Evolutionary conservation across 2,113 vertebrate species (phyloP).

Genomic region (Barnardius zonarius): DNA sequence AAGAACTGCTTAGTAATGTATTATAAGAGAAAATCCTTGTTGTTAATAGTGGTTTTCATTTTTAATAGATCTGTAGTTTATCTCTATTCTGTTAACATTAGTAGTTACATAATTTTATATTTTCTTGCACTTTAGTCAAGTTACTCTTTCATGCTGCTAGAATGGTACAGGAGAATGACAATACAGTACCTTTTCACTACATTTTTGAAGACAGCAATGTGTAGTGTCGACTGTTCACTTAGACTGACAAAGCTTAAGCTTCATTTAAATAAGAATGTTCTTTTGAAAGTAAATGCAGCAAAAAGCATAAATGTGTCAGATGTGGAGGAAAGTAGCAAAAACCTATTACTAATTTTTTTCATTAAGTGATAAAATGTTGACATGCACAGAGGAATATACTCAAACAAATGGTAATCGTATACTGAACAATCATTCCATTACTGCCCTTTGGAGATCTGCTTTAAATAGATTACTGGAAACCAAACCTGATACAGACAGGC

Average conservation of each 20-base stretch:
- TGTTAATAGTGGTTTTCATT: not conserved
- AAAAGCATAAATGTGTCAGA: not conserved
- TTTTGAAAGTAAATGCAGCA: not conserved
- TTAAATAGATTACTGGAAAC: conserved; percentile 28
- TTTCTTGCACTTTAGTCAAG: not conserved
- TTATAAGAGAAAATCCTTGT: not conserved
- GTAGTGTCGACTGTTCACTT: not conserved
- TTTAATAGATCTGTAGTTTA: not conserved
- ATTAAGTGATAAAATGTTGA: conserved; percentile 31
- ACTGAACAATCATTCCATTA: conserved; percentile 1
- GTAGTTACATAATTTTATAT: not conserved
- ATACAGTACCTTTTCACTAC: not conserved
- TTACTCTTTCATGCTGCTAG: not conserved
- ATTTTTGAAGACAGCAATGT: not conserved
- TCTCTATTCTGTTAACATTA: not conserved
- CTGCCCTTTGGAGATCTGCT: not conserved
- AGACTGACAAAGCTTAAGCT: not conserved
- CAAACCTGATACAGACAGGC: not conserved
- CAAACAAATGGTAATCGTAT: not conserved
- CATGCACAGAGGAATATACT: not conserved
- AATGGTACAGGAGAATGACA: not conserved
- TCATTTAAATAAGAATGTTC: not conserved
- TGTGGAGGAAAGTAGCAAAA: conserved; percentile 32
- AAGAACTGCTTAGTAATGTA: not conserved
- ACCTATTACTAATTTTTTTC: conserved; percentile 8